Evolutionary conservation across 2,113 vertebrate genomes (phyloP).

Genomic region (Cettia cetti): DNA sequence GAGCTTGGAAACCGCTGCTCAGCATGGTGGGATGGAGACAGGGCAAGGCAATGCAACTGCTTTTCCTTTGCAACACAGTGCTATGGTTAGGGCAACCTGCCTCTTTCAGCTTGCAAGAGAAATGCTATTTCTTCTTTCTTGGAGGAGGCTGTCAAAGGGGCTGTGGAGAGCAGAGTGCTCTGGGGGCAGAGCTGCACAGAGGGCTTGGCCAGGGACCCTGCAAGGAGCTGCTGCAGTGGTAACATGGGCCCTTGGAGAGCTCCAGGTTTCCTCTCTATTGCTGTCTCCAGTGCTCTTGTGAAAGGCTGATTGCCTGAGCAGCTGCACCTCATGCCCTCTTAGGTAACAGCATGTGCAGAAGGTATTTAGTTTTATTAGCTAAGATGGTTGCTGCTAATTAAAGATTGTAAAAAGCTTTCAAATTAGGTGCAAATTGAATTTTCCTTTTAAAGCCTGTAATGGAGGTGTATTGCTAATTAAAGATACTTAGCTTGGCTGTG

Average conservation of each 20-base stretch:
- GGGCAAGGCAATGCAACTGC: not conserved
- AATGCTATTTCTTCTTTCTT: not conserved
- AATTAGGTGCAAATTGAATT: not conserved
- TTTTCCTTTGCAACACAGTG: not conserved
- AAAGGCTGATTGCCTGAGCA: not conserved
- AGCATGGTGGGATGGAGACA: not conserved
- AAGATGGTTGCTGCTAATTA: constrained; percentile 17
- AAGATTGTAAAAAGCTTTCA: not conserved
- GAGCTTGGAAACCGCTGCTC: not conserved
- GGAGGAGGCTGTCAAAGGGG: not conserved
- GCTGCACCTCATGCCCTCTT: not conserved
- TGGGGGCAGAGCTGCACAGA: not conserved
- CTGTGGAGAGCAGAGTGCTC: not conserved
- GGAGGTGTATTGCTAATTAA: not conserved
- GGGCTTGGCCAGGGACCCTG: not conserved
- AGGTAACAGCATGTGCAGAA: not conserved
- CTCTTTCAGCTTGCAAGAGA: not conserved
- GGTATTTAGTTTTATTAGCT: not conserved
- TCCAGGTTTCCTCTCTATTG: not conserved
- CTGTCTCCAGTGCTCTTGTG: not conserved
- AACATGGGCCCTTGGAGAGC: not conserved
- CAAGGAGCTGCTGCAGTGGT: not conserved
- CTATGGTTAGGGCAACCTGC: not conserved
- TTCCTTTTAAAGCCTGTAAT: not conserved
- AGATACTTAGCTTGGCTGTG: not conserved